These are phyloP conservation scores for Brachirus orientalis DNA, from an alignment of 2,113 vertebrate genomes.

Conservation along the genomic window DNA sequence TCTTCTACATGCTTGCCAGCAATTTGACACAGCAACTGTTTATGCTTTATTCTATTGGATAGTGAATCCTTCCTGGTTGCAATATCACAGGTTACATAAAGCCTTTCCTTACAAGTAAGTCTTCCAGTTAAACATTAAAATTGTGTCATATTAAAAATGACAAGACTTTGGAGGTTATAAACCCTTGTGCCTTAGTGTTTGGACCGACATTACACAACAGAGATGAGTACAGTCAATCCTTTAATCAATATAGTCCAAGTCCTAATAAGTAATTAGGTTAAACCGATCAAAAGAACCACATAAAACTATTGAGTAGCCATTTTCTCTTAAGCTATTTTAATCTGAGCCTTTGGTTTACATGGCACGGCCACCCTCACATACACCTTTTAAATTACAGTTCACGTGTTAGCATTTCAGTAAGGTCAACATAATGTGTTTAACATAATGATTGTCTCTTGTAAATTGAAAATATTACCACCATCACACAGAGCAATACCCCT, in stretches of 20 bases:
- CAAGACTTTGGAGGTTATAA: too few species aligned
- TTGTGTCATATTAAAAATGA: too few species aligned
- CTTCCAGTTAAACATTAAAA: not conserved
- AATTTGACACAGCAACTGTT: constrained; percentile 76
- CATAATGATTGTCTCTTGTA: constrained; percentile 24
- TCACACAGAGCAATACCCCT: constrained; percentile 3
- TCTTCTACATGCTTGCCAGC: constrained; percentile 42
- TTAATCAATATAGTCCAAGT: not conserved
- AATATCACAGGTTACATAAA: constrained; percentile 29
- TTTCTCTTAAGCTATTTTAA: not conserved
- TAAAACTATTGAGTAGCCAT: not conserved
- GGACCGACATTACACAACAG: too few species aligned
- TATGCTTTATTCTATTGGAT: constrained; percentile 34
- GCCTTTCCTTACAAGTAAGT: constrained; percentile 1
- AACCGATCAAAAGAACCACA: not conserved
- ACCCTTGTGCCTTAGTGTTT: too few species aligned
- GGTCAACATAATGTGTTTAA: constrained; percentile 22
- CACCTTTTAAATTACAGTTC: too few species aligned
- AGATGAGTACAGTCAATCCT: too few species aligned
- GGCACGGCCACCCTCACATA: too few species aligned
- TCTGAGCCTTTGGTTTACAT: not conserved
- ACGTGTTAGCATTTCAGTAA: constrained; percentile 22
- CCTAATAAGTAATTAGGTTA: not conserved
- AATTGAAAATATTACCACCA: constrained; percentile 13
- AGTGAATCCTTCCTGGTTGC: constrained; percentile 39